Evolutionary conservation across 2,888 invertebrate species (phyloP), one percentile per base, ranked within the genome.

Genomic region (Ashinkailepas kermadecensis): DNA sequence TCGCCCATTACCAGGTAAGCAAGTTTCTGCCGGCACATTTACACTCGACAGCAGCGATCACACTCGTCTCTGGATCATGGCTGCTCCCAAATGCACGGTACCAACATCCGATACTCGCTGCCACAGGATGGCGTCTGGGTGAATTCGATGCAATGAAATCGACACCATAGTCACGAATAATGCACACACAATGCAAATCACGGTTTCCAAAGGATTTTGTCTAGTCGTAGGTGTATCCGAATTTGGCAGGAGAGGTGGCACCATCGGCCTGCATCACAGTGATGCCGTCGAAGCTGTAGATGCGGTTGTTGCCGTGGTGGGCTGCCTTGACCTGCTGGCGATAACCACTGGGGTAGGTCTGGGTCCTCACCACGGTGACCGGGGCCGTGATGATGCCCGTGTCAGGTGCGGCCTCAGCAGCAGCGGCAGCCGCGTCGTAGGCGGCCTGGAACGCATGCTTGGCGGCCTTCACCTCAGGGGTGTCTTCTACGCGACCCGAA

Each of bases 371-470:
- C 10, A 11, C 23, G 10, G 23, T 10, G 10, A 10, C 23, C 65
- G 23, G 65, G 15, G 59, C 59, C 4, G 2, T 59, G 59, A 59
- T 59, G 59, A 59, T 59, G 59, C 59, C 59, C 12, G 15, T 15
- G 15, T 59, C 59, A 59, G 59, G 59, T 59, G 59, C 59, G 7
- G 59, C 59, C 12, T 11, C 59, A 15, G 59, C 59, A 59, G 59
- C 59, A 59, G 59, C 59, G 59, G 59, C 59, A 11, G 59, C 59
- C 59, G 59, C 59, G 59, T 11, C 59, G 59, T 13, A 59, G 59
- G 82, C 79, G 21, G 79, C 80, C 81, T 85, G 84, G 25, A 86
- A 82, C 81, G 25, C 11, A 67, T n/a, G 15, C 23, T 54, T 81
- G 23, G 81, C 67, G 70, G 70, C 25, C 15, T 18, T 57, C 74